Evolutionary conservation across 2,113 vertebrate genomes (phyloP).

Genomic region (Spea bombifrons): DNA sequence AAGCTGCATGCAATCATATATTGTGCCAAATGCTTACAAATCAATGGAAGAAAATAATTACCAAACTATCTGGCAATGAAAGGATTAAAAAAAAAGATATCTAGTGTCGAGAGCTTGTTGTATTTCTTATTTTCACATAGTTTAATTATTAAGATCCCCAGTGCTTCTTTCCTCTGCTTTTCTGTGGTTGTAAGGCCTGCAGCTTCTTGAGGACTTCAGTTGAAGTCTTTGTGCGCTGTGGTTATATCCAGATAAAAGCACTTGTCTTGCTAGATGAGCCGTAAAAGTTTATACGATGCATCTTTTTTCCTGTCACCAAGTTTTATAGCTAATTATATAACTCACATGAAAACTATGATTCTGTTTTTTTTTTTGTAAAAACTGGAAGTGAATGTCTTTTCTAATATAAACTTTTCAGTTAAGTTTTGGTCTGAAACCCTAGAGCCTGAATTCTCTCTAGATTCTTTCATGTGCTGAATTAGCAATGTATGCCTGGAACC

Average conservation of each 20-base stretch:
- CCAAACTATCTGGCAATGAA: too few species aligned
- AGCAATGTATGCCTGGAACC: neutral
- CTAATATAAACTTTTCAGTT: neutral
- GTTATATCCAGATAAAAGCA: neutral
- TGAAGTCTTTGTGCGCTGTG: neutral
- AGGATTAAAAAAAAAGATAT: too few species aligned
- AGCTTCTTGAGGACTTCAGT: neutral
- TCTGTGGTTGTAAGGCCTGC: neutral
- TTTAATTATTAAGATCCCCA: neutral
- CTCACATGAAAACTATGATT: neutral
- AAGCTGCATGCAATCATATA: too few species aligned
- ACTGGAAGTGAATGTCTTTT: neutral
- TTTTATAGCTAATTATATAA: neutral
- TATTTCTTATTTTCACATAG: neutral
- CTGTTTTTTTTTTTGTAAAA: neutral
- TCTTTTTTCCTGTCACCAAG: neutral
- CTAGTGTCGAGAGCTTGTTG: too few species aligned
- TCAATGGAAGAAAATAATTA: too few species aligned
- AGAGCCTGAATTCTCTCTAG: neutral
- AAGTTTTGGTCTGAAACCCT: neutral
- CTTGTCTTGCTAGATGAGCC: neutral
- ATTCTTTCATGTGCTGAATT: constrained; percentile 6
- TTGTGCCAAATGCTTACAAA: too few species aligned
- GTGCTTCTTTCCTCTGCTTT: neutral
- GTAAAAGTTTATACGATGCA: neutral